phyloP scores from a whole-genome alignment of 2,113 vertebrate genomes.

The Oreochromis aureus region DNA sequence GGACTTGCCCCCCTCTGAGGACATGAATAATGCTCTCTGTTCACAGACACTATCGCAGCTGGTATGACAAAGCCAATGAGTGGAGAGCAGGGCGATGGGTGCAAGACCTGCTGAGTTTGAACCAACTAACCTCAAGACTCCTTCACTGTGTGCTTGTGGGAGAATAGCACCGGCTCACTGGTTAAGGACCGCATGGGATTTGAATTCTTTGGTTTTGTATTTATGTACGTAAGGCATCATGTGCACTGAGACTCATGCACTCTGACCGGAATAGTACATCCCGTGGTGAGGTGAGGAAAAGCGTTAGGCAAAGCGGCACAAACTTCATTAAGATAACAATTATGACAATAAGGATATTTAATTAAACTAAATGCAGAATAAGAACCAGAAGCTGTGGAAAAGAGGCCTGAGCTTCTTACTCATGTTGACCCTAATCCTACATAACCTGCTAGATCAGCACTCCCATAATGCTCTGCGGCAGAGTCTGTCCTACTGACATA shows the following conservation, averaged over 20 bases:
- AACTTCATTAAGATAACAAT: neutral
- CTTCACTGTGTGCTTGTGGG: neutral
- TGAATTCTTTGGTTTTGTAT: conserved; percentile 33
- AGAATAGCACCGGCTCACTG: conserved; percentile 36
- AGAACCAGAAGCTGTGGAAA: neutral
- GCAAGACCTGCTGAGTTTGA: conserved; percentile 60
- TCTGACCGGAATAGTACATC: neutral
- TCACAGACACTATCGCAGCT: conserved; percentile 64
- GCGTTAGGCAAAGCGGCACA: neutral
- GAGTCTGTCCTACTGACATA: conserved; percentile 32
- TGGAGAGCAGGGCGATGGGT: conserved; percentile 47
- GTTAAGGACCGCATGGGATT: conserved; percentile 21
- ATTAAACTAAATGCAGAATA: neutral
- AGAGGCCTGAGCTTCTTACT: conserved; percentile 56
- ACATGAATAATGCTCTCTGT: conserved; percentile 72
- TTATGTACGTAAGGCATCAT: neutral
- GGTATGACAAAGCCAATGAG: conserved; percentile 65
- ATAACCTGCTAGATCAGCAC: conserved; percentile 56
- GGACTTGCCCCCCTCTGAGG: conserved; percentile 56
- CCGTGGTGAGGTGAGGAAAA: neutral
- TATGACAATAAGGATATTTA: neutral
- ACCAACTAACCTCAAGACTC: conserved; percentile 55
- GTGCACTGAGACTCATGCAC: neutral
- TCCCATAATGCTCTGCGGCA: conserved; percentile 39
- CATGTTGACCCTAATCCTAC: conserved; percentile 63